Evolutionary conservation across 2,113 vertebrate genomes (phyloP).

Genomic region (Corydoras maculifer): DNA sequence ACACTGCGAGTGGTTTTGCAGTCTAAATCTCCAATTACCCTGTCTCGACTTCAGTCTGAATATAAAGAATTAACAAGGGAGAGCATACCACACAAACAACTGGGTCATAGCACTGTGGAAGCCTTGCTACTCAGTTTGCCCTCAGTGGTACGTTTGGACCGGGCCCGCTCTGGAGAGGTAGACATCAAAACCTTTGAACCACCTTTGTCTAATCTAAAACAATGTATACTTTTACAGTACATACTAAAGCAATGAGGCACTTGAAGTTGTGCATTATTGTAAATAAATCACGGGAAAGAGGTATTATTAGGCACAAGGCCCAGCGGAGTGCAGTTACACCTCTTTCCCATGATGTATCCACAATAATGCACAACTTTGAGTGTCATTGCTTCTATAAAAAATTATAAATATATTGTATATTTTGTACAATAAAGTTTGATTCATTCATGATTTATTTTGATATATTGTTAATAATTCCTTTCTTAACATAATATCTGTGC

Average conservation of each 20-base stretch:
- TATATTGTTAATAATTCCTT: too few species aligned
- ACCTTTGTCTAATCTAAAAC: not conserved
- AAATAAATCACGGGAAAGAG: too few species aligned
- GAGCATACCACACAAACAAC: slow-evolving; percentile 79
- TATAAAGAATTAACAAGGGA: slow-evolving; percentile 85
- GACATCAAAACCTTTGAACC: slow-evolving; percentile 12
- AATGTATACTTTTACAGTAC: not conserved
- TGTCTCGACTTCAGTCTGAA: slow-evolving; percentile 75
- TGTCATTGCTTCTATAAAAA: too few species aligned
- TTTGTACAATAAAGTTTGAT: too few species aligned
- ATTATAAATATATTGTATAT: too few species aligned
- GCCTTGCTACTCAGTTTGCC: slow-evolving; percentile 76
- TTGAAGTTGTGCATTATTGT: too few species aligned
- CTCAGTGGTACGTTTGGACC: slow-evolving; percentile 74
- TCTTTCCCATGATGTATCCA: too few species aligned
- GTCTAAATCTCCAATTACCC: slow-evolving; percentile 68
- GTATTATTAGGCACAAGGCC: too few species aligned
- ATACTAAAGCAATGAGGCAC: not conserved
- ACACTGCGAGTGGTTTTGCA: slow-evolving; percentile 80
- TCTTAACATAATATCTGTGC: too few species aligned
- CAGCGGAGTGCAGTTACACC: too few species aligned
- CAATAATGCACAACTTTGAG: too few species aligned
- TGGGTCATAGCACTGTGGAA: slow-evolving; percentile 78
- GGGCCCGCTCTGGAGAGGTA: slow-evolving; percentile 78
- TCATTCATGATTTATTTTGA: too few species aligned